Evolutionary conservation across 2,797 vertebrate genomes (phyloP).

Genomic region (Darevskia nairensis): DNA sequence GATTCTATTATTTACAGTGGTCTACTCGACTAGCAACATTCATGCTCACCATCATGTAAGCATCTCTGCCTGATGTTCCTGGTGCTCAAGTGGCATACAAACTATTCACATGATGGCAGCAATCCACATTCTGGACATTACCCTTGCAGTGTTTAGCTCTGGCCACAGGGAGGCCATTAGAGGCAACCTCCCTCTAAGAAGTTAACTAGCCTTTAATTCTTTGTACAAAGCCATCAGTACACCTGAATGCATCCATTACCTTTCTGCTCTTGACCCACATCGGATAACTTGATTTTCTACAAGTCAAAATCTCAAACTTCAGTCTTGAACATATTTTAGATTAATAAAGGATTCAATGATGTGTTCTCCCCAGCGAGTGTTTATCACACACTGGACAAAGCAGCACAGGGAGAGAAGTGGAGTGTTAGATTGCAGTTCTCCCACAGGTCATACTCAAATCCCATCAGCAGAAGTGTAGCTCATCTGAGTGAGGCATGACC

Average conservation of each 20-base stretch:
- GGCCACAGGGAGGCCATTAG: not conserved
- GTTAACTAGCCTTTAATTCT: not conserved
- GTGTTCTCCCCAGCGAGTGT: not conserved
- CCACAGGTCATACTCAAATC: not conserved
- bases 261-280: not conserved
- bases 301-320: not conserved
- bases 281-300: not conserved
- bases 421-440: not conserved
- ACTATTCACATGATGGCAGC: no score
- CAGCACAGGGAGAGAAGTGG: not conserved
- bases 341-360: not conserved
- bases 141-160: no score
- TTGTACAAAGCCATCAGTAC: not conserved
- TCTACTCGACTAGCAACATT: no score
- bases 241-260: not conserved
- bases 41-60: no score
- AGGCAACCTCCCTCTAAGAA: not conserved
- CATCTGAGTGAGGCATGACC: not conserved
- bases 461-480: not conserved
- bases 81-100: no score
- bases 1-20: no score
- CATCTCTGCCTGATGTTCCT: no score
- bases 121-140: no score
- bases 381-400: not conserved
- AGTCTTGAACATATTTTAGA: not conserved